Base-by-base conservation (phyloP, 2,888 invertebrate genomes). In the Cremastinae sp. region DNA sequence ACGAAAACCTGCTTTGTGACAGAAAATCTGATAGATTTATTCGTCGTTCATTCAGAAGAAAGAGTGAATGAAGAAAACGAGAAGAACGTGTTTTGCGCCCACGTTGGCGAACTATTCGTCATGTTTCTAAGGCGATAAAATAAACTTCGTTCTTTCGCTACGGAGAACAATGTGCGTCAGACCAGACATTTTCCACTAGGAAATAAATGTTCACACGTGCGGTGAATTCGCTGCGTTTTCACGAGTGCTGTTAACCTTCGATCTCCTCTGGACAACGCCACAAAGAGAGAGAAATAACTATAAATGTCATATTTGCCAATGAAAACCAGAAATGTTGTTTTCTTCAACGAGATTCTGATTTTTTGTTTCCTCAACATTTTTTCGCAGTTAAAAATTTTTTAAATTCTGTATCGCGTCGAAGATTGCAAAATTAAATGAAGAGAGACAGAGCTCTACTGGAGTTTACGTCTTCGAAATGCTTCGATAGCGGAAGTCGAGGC, bases 401-500 rank as follows among this genome's bases (percentile, higher is more conserved):
- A 41, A 41, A 28, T 28, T 28, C 28, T 3, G 5, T 28, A 5
- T 2, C 28, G 28, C 5, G 28, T 5, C 10, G 51, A 41, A 9
- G 14, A 5, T 9, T n/a, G 9, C 51, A 51, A 58, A 20, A 66
- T 35, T 45, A 18, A 55, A 55, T 45, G 35, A 55, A 55, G n/a
- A 14, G 47, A 68, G 45, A 61, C n/a, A n/a, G n/a, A 47, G 20
- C 20, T 39, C 3, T 22, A 14, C 16, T 22, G 18, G 12, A 14
- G 18, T 43, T 22, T n/a, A 28, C 22, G 51, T 22, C 9, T 49
- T 61, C 37, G 41, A 16, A 74, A 56, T 56, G 28, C 39, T 76
- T 39, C 76, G 73, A 74, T 78, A 79, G 82, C 83, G 85, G 84
- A 85, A 84, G 83, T 81, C 53, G 68, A 72, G 74, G 80, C 83